phyloP scores from a whole-genome alignment of 2,797 vertebrate genomes.

The Pseudopleuronectes americanus region DNA sequence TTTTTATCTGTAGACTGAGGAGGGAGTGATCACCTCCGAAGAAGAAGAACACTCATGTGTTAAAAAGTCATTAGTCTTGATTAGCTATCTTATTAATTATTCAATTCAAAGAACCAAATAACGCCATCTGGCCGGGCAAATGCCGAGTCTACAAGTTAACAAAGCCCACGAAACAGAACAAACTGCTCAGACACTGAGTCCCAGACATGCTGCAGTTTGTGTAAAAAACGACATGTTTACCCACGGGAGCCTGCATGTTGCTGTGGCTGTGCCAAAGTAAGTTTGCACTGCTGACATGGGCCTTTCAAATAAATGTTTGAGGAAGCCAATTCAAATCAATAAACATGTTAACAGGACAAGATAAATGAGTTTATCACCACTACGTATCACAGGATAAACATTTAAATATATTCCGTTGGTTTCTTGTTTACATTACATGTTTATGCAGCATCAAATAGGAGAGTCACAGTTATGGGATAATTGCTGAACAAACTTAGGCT shows the following conservation, averaged over 20 bases:
- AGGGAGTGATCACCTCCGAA: slow-evolving; percentile 21
- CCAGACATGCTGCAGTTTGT: background rate
- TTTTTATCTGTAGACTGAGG: slow-evolving; percentile 57
- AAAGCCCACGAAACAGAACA: slow-evolving; percentile 6
- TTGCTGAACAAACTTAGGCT: slow-evolving; percentile 43
- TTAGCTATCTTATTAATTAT: slow-evolving; percentile 52
- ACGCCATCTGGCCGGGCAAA: slow-evolving; percentile 38
- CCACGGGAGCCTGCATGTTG: background rate
- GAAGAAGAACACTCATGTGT: slow-evolving; percentile 28
- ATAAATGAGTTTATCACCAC: slow-evolving; percentile 35
- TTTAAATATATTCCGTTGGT: slow-evolving; percentile 36
- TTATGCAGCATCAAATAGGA: slow-evolving; percentile 24
- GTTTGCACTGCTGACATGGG: slow-evolving; percentile 29
- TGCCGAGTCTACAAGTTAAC: background rate
- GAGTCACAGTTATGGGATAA: slow-evolving; percentile 20
- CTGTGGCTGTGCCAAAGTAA: slow-evolving; percentile 63
- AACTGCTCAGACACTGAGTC: background rate
- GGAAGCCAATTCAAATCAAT: slow-evolving; percentile 55
- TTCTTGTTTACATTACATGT: slow-evolving; percentile 18
- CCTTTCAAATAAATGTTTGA: slow-evolving; percentile 34
- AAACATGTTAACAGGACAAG: slow-evolving; percentile 42
- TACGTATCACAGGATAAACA: slow-evolving; percentile 26
- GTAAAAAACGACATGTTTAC: background rate
- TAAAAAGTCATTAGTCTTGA: slow-evolving; percentile 76
- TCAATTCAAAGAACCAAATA: slow-evolving; percentile 41